These are phyloP conservation scores for Rhingia campestris DNA, from an alignment of 2,888 invertebrate species.

Conservation along the genomic window DNA sequence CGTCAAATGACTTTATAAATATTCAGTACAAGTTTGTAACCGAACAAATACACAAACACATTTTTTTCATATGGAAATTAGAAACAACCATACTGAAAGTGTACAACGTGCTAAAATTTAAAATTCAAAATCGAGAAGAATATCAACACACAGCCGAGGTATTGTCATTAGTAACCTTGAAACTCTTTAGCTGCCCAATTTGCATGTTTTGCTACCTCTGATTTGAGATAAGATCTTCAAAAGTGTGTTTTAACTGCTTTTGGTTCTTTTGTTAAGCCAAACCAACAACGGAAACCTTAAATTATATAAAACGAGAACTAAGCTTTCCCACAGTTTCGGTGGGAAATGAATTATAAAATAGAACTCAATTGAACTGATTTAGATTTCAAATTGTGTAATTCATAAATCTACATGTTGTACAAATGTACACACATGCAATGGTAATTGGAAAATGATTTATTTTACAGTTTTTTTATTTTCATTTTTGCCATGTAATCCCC, in stretches of 20 bases:
- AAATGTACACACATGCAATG: conserved; percentile 18
- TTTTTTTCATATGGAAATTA: neutral
- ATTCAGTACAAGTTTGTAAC: neutral
- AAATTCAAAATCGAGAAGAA: conserved; percentile 3
- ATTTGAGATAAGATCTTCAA: conserved; percentile 14
- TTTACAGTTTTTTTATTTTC: conserved; percentile 3
- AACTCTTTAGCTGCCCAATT: conserved; percentile 7
- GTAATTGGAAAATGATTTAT: conserved; percentile 25
- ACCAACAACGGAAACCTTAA: conserved; percentile 34
- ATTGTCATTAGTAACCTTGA: conserved; percentile 46
- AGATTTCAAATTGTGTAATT: conserved; percentile 32
- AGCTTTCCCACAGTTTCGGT: conserved; percentile 45
- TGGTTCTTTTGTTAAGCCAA: neutral
- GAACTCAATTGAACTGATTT: conserved; percentile 25
- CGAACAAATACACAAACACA: neutral
- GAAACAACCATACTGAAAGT: neutral
- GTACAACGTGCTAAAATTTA: conserved; percentile 22
- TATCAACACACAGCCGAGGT: conserved; percentile 6
- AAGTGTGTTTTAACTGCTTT: conserved; percentile 3
- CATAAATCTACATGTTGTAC: neutral
- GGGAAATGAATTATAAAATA: neutral
- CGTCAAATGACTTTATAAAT: neutral
- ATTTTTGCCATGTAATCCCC: conserved; percentile 3
- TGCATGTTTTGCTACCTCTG: conserved; percentile 15
- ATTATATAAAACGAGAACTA: conserved; percentile 19